Base-by-base conservation (phyloP, 2,113 vertebrate genomes). In the Coryphaenoides rupestris region DNA sequence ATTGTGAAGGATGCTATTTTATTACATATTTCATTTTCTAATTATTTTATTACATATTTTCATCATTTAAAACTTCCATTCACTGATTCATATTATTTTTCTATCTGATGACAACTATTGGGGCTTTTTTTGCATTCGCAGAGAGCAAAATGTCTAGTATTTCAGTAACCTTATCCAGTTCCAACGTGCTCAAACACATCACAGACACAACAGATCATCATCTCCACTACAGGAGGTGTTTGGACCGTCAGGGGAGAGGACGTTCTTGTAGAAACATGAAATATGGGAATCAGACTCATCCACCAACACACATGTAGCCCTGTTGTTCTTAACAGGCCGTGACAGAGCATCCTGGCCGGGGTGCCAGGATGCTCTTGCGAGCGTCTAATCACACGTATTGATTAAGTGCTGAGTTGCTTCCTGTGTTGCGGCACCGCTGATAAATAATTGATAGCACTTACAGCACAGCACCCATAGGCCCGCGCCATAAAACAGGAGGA, bases 381-480 rank as follows among this genome's bases (percentile, higher is more conserved):
- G 64, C n/a, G 26, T 60, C 68, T 84, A 66, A 72, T 78, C 74
- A 70, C 67, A 74, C 62, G 53, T 85, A 90, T 89, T 69, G 85
- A 89, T 87, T 83, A 77, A 74, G 70, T 71, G 58, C 81, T 55
- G 65, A 73, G 70, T 62, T 24, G 65, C 76, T 91, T 90, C 86
- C 86, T 89, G 83, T 72, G 60, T 71, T 77, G 74, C 69, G 68
- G 75, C 76, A 86, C 79, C 60, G 55, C 80, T 75, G 77, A 66
- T 89, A 76, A 88, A 89, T 90, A 85, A 88, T 88, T 83, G 66
- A 88, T 81, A 61, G 75, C 75, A 70, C 73, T 78, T 69, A 76
- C 69, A 82, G 72, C 64, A 60, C 53, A 69, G 56, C 70, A 50
- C 68, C 70, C 72, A 68, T 63, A 72, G 67, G 56, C 63, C 62